These are phyloP conservation scores for Toxotes jaculatrix DNA, from an alignment of 2,113 vertebrate genomes.

Conservation along the genomic window DNA sequence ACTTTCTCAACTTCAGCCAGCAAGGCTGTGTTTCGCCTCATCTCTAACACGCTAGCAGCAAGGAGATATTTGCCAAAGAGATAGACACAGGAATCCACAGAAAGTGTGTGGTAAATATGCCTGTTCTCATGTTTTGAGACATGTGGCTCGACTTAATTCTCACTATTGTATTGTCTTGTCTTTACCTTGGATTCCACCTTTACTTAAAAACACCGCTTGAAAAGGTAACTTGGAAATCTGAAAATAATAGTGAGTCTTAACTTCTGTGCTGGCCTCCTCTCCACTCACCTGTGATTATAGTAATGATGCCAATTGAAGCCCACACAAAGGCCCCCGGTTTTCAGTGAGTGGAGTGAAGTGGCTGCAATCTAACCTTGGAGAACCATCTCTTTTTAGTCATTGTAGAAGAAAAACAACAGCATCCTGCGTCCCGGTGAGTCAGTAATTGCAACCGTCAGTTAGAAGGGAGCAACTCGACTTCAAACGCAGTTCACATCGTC, in stretches of 20 bases:
- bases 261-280: constrained; percentile 5
- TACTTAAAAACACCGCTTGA: not conserved
- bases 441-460: constrained; percentile 69
- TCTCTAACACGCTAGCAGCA: constrained; percentile 14
- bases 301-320: constrained; percentile 54
- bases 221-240: constrained; percentile 9
- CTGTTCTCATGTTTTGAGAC: constrained; percentile 16
- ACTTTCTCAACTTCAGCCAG: not conserved
- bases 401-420: constrained; percentile 61
- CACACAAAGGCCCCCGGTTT: constrained; percentile 36
- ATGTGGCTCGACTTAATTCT: constrained; percentile 1
- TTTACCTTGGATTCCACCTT: constrained; percentile 11
- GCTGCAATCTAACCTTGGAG: constrained; percentile 43
- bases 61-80: constrained; percentile 16
- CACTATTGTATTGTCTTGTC: not conserved
- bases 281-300: constrained; percentile 53
- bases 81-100: constrained; percentile 1
- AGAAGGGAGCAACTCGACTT: constrained; percentile 54
- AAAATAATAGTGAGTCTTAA: constrained; percentile 20
- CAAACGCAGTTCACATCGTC: constrained; percentile 59
- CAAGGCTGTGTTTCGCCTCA: not conserved
- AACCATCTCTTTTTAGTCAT: constrained; percentile 52
- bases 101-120: not conserved
- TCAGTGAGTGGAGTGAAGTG: constrained; percentile 34
- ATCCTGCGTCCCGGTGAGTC: constrained; percentile 63